phyloP scores from a whole-genome alignment of 2,797 vertebrate genomes.

The Pogoniulus pusillus region DNA sequence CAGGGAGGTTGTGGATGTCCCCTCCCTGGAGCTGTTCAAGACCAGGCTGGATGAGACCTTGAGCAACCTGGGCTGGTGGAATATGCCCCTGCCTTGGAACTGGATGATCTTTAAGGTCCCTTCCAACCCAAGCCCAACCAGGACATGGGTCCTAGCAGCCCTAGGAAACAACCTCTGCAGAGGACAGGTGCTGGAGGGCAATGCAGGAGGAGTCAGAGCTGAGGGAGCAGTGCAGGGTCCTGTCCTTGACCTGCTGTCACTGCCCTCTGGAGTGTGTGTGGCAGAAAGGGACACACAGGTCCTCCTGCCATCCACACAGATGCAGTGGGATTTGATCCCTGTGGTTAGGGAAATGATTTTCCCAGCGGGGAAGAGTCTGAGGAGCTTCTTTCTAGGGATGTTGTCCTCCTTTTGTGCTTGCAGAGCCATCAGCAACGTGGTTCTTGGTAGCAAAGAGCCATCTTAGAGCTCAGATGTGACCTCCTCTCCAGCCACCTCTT shows the following conservation, averaged over 20 bases:
- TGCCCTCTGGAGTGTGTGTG: not conserved
- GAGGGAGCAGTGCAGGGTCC: not conserved
- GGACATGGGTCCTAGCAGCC: not conserved
- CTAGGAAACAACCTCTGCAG: not conserved
- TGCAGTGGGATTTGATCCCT: not conserved
- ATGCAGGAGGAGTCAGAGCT: not conserved
- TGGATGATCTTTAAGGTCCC: too few species aligned
- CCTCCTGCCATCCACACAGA: not conserved
- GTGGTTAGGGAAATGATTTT: not conserved
- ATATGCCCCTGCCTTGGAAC: too few species aligned
- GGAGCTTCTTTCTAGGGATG: slow-evolving; percentile 22
- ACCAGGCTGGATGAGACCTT: too few species aligned
- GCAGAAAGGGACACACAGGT: not conserved
- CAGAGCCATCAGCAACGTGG: not conserved
- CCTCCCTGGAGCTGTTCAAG: too few species aligned
- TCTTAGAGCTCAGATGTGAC: not conserved
- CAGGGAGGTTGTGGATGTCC: too few species aligned
- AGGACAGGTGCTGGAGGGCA: not conserved
- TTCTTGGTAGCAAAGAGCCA: not conserved
- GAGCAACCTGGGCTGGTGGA: too few species aligned
- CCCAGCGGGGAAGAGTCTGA: not conserved
- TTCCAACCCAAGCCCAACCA: too few species aligned
- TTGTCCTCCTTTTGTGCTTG: not conserved
- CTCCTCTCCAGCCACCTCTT: not conserved
- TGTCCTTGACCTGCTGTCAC: not conserved